phyloP scores from a whole-genome alignment of 1,140 invertebrate species.

The Ostrea edulis region DNA sequence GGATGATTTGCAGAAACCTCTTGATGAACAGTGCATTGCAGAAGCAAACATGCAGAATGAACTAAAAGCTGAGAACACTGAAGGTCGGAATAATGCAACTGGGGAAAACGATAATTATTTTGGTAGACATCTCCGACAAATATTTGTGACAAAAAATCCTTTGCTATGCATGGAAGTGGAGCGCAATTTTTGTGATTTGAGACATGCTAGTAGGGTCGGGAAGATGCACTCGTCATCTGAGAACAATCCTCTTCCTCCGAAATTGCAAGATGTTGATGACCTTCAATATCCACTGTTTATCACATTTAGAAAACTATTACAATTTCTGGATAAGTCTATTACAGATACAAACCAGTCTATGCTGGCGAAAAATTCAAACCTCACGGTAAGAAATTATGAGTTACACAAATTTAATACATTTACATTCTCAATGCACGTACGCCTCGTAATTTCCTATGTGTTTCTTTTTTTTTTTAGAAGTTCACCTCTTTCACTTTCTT shows the following conservation, averaged over 20 bases:
- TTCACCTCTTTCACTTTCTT: no score
- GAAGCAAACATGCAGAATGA: constrained; percentile 14
- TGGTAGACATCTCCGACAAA: constrained; percentile 68
- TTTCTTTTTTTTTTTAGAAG: no score
- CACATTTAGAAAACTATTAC: constrained; percentile 66
- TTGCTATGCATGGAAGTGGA: constrained; percentile 73
- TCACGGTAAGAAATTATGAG: no score
- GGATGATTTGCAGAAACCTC: not conserved
- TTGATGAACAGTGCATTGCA: not conserved
- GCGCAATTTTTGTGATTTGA: constrained; percentile 73
- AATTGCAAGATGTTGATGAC: constrained; percentile 64
- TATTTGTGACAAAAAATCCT: constrained; percentile 76
- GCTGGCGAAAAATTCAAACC: no score
- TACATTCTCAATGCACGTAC: no score
- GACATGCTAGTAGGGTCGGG: constrained; percentile 59
- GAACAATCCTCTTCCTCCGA: constrained; percentile 58
- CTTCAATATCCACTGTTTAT: constrained; percentile 69
- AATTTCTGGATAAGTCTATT: constrained; percentile 56
- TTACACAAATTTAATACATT: no score
- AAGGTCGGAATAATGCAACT: constrained; percentile 33
- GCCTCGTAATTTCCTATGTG: no score
- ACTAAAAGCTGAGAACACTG: not conserved
- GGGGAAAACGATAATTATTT: constrained; percentile 12
- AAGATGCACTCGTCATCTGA: constrained; percentile 54
- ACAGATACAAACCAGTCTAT: not conserved